Conservation (phyloP, 2,888 invertebrate genomes). For the Heteropelma amictum region DNA sequence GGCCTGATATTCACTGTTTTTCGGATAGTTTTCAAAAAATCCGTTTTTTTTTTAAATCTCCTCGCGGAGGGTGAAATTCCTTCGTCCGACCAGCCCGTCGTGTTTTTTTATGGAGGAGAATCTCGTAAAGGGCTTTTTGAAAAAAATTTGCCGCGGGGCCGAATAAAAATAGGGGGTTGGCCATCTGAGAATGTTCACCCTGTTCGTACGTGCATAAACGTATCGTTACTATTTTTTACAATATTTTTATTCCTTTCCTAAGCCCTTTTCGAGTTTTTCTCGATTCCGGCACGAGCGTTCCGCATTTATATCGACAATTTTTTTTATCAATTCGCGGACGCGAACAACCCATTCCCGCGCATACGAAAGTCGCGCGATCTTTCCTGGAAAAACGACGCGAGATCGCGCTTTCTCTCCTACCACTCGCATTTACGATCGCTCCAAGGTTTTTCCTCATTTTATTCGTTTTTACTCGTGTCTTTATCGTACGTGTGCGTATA, state of each 20-base stretch:
- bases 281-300: no score
- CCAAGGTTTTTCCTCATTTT: constrained; percentile 65
- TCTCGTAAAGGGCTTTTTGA: no score
- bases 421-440: constrained; percentile 69
- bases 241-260: not conserved
- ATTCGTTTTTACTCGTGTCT: not conserved
- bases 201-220: not conserved
- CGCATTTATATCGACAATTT: no score
- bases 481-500: not conserved
- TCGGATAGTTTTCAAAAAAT: not conserved
- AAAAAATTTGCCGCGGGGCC: no score
- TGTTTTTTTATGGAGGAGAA: no score
- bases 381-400: constrained; percentile 69
- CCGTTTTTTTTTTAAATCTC: not conserved
- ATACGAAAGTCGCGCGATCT: no score
- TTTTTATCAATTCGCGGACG: not conserved
- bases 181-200: no score
- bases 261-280: no score
- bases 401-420: constrained; percentile 71
- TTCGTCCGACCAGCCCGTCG: no score
- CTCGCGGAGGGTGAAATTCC: not conserved
- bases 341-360: no score
- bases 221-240: not conserved
- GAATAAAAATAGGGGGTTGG: no score
- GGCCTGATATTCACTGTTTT: not conserved